These are phyloP conservation scores for Patiria pectinifera DNA, from an alignment of 53 echinoderm and acorn worm genomes.

Conservation along the genomic window DNA sequence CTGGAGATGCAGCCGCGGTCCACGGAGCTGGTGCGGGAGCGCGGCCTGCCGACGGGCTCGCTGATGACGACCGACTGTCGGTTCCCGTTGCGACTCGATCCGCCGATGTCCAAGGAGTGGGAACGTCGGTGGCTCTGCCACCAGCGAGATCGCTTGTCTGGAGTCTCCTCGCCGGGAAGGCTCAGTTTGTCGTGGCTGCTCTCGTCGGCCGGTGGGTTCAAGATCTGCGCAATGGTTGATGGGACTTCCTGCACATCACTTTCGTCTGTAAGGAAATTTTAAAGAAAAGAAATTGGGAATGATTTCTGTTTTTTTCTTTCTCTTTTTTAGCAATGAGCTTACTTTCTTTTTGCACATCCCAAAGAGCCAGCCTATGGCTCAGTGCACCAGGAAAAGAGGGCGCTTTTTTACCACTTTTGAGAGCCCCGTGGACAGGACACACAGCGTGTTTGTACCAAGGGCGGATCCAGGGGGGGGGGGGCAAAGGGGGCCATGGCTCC, in stretches of 20 bases:
- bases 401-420: too few species aligned
- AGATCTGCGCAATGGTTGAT: conserved; percentile 9
- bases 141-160: conserved; percentile 55
- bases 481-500: too few species aligned
- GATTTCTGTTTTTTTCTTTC: too few species aligned
- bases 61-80: conserved; percentile 14
- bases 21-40: conserved; percentile 19
- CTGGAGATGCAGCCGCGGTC: conserved; percentile 81
- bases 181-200: not conserved
- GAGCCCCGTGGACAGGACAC: too few species aligned
- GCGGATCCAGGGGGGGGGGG: too few species aligned
- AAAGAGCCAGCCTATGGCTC: not conserved
- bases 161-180: conserved; percentile 21
- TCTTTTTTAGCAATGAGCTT: not conserved
- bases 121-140: conserved; percentile 65
- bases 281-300: not conserved
- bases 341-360: not conserved
- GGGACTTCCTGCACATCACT: not conserved
- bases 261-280: conserved; percentile 18
- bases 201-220: not conserved
- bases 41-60: not conserved
- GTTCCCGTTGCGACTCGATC: conserved; percentile 20
- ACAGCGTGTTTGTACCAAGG: too few species aligned
- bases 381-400: too few species aligned
- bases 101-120: conserved; percentile 49